phyloP scores from a whole-genome alignment of 2,113 vertebrate genomes.

The Paedocypris sp. region DNA sequence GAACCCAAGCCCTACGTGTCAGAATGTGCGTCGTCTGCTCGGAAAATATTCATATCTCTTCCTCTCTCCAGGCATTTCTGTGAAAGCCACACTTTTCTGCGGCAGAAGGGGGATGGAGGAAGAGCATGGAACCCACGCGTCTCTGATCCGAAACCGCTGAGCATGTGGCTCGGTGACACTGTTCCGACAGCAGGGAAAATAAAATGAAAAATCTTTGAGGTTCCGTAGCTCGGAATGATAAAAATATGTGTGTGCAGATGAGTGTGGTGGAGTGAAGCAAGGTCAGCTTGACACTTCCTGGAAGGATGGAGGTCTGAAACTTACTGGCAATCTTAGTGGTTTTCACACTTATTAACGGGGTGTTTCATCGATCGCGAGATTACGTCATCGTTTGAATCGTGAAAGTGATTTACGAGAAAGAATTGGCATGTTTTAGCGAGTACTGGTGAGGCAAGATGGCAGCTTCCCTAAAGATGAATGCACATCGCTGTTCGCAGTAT shows the following conservation, averaged over 20 bases:
- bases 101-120: neutral
- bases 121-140: neutral
- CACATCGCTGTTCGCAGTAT: neutral
- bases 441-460: constrained; percentile 23
- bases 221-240: neutral
- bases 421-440: no score
- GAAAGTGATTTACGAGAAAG: no score
- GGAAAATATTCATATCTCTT: constrained; percentile 1
- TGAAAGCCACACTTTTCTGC: neutral
- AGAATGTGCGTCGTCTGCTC: constrained; percentile 11
- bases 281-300: neutral
- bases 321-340: neutral
- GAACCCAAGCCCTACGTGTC: constrained; percentile 8
- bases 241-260: neutral
- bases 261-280: neutral
- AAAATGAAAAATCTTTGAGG: neutral
- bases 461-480: constrained; percentile 10
- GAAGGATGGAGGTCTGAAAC: neutral
- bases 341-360: neutral
- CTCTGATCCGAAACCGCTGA: constrained; percentile 8
- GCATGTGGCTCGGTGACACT: neutral
- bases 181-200: neutral
- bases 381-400: no score
- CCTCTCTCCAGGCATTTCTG: neutral
- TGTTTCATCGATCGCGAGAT: neutral